Conservation (phyloP, 2,797 vertebrate genomes). For the Sebastes cheni region DNA sequence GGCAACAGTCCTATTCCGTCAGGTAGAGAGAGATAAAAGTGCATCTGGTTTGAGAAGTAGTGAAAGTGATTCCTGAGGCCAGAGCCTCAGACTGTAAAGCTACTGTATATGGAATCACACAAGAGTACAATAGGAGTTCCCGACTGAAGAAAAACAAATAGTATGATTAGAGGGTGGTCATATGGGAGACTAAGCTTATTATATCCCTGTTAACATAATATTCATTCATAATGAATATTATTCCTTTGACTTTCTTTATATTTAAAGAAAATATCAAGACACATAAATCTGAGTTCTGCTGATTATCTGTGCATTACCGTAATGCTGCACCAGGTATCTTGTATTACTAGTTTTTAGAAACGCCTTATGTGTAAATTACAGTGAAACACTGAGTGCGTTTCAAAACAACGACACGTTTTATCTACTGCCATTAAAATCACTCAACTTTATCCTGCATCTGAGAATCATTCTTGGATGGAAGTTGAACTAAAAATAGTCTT, state of each 20-base stretch:
- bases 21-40: neutral
- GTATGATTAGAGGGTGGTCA: neutral
- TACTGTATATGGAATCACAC: neutral
- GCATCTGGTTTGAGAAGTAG: neutral
- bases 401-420: neutral
- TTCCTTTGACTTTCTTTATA: neutral
- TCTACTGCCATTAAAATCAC: neutral
- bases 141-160: neutral
- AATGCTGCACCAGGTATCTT: neutral
- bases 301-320: neutral
- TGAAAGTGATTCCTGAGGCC: neutral
- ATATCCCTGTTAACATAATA: neutral
- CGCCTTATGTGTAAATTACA: neutral
- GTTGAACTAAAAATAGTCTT: neutral
- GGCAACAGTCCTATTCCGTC: neutral
- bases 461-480: neutral
- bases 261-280: neutral
- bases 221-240: neutral
- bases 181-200: neutral
- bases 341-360: neutral
- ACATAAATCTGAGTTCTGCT: neutral
- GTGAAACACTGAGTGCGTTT: neutral
- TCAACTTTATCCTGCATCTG: neutral
- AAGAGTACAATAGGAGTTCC: neutral
- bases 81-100: too few relatives aligned